Evolutionary conservation across 2,888 invertebrate species (phyloP).

Genomic region (Dioctria rufipes): DNA sequence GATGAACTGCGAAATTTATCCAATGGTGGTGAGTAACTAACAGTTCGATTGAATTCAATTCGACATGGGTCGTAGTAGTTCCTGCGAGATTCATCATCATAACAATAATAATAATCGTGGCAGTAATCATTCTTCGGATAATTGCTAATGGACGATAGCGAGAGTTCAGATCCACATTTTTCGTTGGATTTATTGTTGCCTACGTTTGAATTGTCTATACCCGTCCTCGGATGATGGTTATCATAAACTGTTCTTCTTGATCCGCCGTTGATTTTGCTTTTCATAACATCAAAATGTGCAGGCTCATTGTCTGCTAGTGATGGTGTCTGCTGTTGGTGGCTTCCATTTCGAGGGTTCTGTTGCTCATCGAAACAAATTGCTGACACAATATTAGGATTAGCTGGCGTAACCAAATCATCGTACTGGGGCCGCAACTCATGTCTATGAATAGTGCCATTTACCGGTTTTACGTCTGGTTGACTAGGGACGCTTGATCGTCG

Average conservation of each 20-base stretch:
- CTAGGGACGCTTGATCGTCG: background rate
- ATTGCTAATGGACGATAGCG: slow-evolving; percentile 25
- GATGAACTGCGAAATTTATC: slow-evolving; percentile 53
- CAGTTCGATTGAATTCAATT: slow-evolving; percentile 11
- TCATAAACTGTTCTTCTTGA: slow-evolving; percentile 26
- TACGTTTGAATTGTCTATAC: background rate
- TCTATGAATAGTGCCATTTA: slow-evolving; percentile 25
- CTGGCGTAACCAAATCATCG: slow-evolving; percentile 17
- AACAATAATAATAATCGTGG: slow-evolving; percentile 18
- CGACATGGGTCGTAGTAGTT: background rate
- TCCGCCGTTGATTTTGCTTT: slow-evolving; percentile 8
- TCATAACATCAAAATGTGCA: slow-evolving; percentile 36
- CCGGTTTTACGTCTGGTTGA: background rate
- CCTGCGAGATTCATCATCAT: slow-evolving; percentile 36
- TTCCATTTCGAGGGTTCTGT: background rate
- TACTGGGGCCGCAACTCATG: background rate
- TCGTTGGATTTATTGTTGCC: slow-evolving; percentile 15
- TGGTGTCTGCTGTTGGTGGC: background rate
- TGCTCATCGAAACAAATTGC: slow-evolving; percentile 26
- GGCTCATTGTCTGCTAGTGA: slow-evolving; percentile 18
- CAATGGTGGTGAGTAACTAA: background rate
- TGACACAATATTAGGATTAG: slow-evolving; percentile 48
- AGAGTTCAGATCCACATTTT: slow-evolving; percentile 21
- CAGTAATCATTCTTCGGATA: slow-evolving; percentile 13
- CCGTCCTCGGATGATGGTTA: background rate